Base-by-base conservation (phyloP, 2,797 vertebrate genomes). In the Fringilla coelebs region DNA sequence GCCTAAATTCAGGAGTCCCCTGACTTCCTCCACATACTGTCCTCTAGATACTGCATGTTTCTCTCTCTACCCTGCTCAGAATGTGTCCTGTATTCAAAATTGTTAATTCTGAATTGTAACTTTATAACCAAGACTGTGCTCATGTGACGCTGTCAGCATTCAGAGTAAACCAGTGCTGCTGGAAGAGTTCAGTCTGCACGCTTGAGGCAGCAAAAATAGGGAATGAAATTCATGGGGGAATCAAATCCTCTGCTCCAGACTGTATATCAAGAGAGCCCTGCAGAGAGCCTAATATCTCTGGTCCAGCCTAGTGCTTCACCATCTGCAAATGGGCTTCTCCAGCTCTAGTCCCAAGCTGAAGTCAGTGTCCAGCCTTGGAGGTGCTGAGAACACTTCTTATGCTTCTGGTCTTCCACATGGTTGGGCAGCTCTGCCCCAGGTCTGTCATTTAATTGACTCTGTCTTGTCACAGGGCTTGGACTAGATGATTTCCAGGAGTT, bases 381-480 rank as follows among this genome's bases (percentile, higher is more conserved):
- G 17, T 46, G 11, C 9, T 36, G 16, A n/a, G 25, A 26, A 7
- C 0, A 0, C 3, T 51, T 22, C 18, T 63, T n/a, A 10, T 5
- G 4, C 11, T 7, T 38, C 38, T 72, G 45, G 4, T 72, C 46
- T 75, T 84, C 7, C 13, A 12, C 6, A 0, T 24, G 36, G 25
- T 46, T 48, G 17, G 29, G 21, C 49, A 51, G 9, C n/a, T 63
- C 45, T 85, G 32, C 12, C 32, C 67, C 49, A 65, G 17, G 25
- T 52, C 29, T 71, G 41, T 24, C 15, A 45, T 45, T 77, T 51
- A 51, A 38, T 31, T 34, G 29, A 31, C 14, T 10, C 49, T 45
- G 14, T 7, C n/a, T 46, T 34, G 25, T 26, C 34, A 60, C 22
- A 31, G 31, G 9, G 18, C 5, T 63, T 46, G 40, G 31, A 52